phyloP scores from a whole-genome alignment of 2,888 invertebrate genomes.

The Orthosia gothica region DNA sequence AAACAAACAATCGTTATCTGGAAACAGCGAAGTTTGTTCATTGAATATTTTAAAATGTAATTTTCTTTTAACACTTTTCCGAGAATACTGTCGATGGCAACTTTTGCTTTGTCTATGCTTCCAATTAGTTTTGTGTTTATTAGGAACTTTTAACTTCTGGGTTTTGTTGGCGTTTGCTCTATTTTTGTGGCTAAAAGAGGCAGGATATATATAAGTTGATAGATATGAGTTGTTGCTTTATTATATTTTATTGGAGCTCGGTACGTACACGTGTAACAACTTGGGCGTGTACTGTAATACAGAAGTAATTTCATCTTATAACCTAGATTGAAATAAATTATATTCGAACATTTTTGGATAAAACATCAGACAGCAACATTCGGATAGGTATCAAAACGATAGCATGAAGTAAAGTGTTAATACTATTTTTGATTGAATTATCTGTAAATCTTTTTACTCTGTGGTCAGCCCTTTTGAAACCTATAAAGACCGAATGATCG shows the following conservation, averaged over 20 bases:
- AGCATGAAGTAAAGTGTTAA: background rate
- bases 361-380: too few relatives aligned
- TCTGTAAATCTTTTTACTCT: background rate
- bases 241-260: background rate
- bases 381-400: too few relatives aligned
- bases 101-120: conserved; percentile 39
- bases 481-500: background rate
- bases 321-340: background rate
- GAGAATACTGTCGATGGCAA: conserved; percentile 33
- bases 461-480: background rate
- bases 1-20: conserved; percentile 42
- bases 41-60: conserved; percentile 56
- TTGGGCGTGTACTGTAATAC: background rate
- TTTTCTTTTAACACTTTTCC: conserved; percentile 43
- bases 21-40: conserved; percentile 34
- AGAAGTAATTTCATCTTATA: background rate
- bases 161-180: conserved; percentile 13
- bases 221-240: background rate
- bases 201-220: background rate
- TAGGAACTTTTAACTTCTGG: conserved; percentile 25
- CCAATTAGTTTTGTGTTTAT: conserved; percentile 46
- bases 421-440: background rate
- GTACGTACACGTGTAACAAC: background rate
- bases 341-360: background rate
- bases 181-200: background rate